Percentiles rank a stretch among this genome's conserved stretches.
Evolutionary conservation across 2,113 vertebrate genomes (phyloP).

Genomic region (Cyrtonyx montezumae): DNA sequence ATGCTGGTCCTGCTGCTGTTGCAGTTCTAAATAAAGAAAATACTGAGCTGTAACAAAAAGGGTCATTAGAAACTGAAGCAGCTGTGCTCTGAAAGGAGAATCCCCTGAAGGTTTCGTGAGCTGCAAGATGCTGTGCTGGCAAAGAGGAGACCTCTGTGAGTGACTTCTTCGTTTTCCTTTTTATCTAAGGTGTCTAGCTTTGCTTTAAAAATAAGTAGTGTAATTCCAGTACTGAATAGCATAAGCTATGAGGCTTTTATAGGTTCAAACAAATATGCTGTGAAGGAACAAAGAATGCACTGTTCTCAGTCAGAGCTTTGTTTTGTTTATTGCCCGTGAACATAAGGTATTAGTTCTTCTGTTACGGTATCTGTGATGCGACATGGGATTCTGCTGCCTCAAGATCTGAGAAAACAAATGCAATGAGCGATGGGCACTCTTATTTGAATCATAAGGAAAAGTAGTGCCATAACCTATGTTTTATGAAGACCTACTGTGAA

Average conservation of each 20-base stretch:
- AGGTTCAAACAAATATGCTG: background rate
- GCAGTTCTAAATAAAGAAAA: background rate
- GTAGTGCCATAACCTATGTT: background rate
- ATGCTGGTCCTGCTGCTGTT: no score
- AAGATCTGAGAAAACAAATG: background rate
- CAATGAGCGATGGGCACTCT: background rate
- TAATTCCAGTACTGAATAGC: slow-evolving; percentile 5
- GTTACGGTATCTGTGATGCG: background rate
- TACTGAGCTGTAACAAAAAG: background rate
- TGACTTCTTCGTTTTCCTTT: background rate
- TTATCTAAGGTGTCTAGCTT: background rate
- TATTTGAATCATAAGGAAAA: background rate
- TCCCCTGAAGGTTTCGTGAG: background rate
- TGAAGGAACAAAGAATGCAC: background rate
- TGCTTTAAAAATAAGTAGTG: slow-evolving; percentile 34
- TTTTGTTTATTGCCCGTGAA: background rate
- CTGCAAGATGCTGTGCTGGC: background rate
- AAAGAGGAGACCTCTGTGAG: background rate
- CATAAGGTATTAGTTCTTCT: background rate
- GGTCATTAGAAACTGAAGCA: background rate
- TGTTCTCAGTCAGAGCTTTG: background rate
- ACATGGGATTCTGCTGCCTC: background rate
- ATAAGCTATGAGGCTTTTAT: background rate
- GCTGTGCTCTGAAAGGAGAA: background rate
- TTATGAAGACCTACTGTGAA: background rate